Evolutionary conservation across 2,113 vertebrate genomes (phyloP).

Genomic region (Phaethornis superciliosus): DNA sequence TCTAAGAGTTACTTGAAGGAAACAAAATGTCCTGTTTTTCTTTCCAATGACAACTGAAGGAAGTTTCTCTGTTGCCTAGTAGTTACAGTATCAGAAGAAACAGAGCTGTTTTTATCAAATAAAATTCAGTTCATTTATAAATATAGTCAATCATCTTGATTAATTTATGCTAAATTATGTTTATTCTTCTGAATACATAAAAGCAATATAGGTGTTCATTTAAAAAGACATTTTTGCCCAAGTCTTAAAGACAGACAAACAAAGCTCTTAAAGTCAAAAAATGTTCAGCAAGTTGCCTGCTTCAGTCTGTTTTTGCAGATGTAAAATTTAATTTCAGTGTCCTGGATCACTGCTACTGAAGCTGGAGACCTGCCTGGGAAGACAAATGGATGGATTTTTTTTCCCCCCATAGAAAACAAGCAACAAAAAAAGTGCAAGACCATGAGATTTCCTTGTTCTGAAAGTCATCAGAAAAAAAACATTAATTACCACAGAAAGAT

Average conservation of each 20-base stretch:
- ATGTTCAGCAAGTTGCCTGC: background rate
- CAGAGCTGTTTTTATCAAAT: background rate
- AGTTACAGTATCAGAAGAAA: background rate
- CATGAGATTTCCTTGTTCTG: rapidly evolving
- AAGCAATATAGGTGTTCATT: background rate
- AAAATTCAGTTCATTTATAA: conserved; percentile 27
- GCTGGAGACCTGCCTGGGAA: background rate
- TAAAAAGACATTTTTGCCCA: background rate
- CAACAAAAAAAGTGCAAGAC: background rate
- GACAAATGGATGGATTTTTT: background rate
- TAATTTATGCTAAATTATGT: conserved; percentile 55
- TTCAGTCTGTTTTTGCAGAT: background rate
- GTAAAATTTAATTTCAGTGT: background rate
- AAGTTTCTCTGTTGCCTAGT: background rate
- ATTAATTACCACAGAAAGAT: background rate
- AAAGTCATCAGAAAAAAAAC: background rate
- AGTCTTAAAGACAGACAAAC: background rate
- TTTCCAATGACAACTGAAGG: background rate
- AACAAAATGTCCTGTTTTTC: background rate
- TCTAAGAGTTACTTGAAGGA: background rate
- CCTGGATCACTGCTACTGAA: background rate
- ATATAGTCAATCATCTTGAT: conserved; percentile 36
- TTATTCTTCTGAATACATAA: conserved; percentile 23
- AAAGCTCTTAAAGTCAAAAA: background rate
- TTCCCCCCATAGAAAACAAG: background rate